phyloP scores from a whole-genome alignment of 2,888 invertebrate species.

The Hirtodrosophila confusa region DNA sequence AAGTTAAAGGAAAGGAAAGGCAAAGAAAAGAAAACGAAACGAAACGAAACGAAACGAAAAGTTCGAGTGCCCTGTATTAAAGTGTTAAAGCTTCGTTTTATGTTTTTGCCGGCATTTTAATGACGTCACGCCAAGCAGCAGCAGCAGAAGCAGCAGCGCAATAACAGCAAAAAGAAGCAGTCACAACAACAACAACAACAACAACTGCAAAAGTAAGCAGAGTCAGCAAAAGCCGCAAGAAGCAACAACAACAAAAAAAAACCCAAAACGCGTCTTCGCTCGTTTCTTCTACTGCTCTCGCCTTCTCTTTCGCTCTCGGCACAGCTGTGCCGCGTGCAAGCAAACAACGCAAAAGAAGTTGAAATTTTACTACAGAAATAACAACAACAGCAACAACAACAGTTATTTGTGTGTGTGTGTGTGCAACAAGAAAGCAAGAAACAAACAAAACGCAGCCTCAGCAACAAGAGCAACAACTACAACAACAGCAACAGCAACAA shows the following conservation, averaged over 20 bases:
- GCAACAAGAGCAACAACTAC: constrained; percentile 17
- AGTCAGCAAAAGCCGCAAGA: constrained; percentile 38
- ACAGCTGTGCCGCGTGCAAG: constrained; percentile 36
- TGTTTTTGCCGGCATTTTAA: constrained; percentile 70
- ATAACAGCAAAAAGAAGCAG: constrained; percentile 19
- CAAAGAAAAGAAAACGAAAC: constrained; percentile 18
- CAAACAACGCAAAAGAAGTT: constrained; percentile 40
- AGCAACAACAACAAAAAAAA: constrained; percentile 9
- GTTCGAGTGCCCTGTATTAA: constrained; percentile 22
- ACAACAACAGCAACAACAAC: constrained; percentile 7
- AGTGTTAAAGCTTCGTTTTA: constrained; percentile 26
- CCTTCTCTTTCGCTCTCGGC: constrained; percentile 11
- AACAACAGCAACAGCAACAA: background rate
- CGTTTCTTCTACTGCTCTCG: constrained; percentile 20
- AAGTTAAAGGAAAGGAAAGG: constrained; percentile 8
- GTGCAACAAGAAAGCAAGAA: constrained; percentile 24
- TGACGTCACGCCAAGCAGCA: constrained; percentile 64
- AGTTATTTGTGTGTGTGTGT: constrained; percentile 19
- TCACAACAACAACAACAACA: constrained; percentile 27
- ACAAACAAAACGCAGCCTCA: constrained; percentile 22
- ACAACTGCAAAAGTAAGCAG: constrained; percentile 53
- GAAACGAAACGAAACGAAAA: constrained; percentile 21
- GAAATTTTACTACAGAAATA: constrained; percentile 1
- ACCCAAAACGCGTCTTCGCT: constrained; percentile 22
- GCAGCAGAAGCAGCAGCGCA: constrained; percentile 41